Evolutionary conservation across 2,113 vertebrate genomes (phyloP).

Genomic region (Catharus bicknelli): DNA sequence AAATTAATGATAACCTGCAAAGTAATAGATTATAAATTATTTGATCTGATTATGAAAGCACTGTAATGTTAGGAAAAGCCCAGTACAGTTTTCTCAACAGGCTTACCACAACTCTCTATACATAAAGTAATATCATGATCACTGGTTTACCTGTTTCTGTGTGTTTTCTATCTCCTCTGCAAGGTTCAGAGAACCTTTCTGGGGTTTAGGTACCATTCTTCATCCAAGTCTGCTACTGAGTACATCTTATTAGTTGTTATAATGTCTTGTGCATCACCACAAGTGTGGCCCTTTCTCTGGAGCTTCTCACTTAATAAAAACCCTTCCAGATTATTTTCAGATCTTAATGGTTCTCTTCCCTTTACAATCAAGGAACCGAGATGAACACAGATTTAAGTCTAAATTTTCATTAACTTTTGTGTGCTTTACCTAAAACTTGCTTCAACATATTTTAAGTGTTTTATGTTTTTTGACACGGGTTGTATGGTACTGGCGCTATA

Average conservation of each 20-base stretch:
- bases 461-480: background rate
- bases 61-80: background rate
- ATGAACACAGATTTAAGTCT: background rate
- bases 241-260: background rate
- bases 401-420: background rate
- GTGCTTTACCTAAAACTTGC: background rate
- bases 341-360: background rate
- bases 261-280: background rate
- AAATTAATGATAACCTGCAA: background rate
- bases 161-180: background rate
- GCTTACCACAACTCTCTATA: background rate
- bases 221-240: background rate
- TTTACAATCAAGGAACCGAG: background rate
- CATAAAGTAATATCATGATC: background rate
- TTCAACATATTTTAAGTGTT: background rate
- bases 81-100: background rate
- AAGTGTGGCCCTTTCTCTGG: rapidly evolving
- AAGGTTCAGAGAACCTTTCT: background rate
- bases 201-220: background rate
- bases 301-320: background rate
- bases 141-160: background rate
- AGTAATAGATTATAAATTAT: background rate
- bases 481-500: background rate
- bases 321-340: background rate
- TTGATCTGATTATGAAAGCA: background rate